Conservation (phyloP, 1,140 invertebrate species). For the Bombus fervidus region DNA sequence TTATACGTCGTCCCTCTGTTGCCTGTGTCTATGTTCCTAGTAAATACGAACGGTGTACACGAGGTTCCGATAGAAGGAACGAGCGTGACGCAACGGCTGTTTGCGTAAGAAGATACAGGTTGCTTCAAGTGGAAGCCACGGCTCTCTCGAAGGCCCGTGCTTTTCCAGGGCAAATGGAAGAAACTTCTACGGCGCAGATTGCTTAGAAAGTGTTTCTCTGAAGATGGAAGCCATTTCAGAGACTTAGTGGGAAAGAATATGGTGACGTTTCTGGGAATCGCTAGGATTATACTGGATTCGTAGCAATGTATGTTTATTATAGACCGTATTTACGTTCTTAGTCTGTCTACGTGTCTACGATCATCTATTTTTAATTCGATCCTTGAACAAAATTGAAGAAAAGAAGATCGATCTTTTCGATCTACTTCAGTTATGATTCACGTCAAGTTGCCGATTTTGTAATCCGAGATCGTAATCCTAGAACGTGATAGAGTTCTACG, state of each 20-base stretch:
- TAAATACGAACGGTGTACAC: conserved; percentile 44
- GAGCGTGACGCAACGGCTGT: conserved; percentile 57
- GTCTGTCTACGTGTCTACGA: neutral
- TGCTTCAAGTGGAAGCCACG: conserved; percentile 19
- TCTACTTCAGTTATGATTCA: neutral
- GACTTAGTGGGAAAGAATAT: neutral
- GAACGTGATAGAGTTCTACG: too few relatives aligned
- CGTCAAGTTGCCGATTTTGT: neutral
- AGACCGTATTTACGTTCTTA: too few relatives aligned
- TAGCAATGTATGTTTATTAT: neutral
- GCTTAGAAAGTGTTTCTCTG: too few relatives aligned
- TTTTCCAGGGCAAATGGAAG: conserved; percentile 9
- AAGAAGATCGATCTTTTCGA: neutral
- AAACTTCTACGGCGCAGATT: neutral
- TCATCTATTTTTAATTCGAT: neutral
- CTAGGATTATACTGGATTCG: neutral
- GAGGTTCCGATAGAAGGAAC: conserved; percentile 41
- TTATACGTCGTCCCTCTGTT: neutral
- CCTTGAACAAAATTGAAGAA: neutral
- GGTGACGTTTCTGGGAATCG: neutral
- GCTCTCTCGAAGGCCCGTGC: neutral
- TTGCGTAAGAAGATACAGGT: conserved; percentile 58
- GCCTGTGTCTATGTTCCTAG: neutral
- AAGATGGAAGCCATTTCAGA: neutral
- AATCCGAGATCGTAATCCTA: too few relatives aligned